Evolutionary conservation across 2,797 vertebrate genomes (phyloP).

Genomic region (Prunella strophiata): DNA sequence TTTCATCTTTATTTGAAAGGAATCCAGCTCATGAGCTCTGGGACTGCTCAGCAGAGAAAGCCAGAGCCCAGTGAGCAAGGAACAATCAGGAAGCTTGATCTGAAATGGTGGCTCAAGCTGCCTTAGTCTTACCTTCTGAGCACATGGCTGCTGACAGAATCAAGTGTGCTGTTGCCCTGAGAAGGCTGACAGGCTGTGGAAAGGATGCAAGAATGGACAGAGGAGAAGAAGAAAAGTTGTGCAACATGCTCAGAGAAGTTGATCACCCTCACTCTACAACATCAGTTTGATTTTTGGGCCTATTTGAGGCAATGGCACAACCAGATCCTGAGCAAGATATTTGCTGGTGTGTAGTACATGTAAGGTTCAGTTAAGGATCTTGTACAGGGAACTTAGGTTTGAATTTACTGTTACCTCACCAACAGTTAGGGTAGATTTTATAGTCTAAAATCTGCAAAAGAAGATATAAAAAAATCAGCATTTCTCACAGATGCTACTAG

Average conservation of each 20-base stretch:
- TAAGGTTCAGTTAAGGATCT: background rate
- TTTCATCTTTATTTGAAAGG: conserved; percentile 27
- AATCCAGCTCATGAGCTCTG: background rate
- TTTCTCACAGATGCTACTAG: background rate
- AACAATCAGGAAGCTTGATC: background rate
- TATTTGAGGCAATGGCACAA: background rate
- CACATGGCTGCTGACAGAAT: background rate
- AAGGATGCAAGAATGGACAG: background rate
- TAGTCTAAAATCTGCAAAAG: background rate
- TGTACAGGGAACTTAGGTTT: background rate
- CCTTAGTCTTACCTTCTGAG: background rate
- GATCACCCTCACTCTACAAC: background rate
- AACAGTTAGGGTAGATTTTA: background rate
- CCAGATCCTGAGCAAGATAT: background rate
- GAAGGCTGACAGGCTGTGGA: background rate
- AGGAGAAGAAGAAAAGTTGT: background rate
- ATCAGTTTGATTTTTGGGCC: background rate
- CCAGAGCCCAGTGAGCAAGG: background rate
- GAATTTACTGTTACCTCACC: background rate
- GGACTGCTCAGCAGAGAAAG: background rate
- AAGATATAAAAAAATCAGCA: background rate
- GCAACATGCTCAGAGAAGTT: background rate
- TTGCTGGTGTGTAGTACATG: background rate
- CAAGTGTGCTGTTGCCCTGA: background rate
- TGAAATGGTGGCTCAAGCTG: background rate